Evolutionary conservation across 2,888 invertebrate genomes (phyloP).

Genomic region (Clostera curtula): DNA sequence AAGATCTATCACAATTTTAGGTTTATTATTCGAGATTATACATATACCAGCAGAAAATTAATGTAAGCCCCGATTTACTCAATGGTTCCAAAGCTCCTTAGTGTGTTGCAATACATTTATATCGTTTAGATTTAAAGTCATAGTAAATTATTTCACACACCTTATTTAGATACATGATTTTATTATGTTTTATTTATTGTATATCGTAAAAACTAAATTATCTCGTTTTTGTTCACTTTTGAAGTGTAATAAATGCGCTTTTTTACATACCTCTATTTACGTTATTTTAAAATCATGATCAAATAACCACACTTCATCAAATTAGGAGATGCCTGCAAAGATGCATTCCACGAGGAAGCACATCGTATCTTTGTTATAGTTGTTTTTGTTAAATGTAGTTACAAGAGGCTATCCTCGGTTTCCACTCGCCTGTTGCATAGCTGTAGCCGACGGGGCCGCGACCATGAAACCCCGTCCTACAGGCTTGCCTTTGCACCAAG

Average conservation of each 20-base stretch:
- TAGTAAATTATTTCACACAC: constrained; percentile 74
- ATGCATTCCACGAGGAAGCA: constrained; percentile 60
- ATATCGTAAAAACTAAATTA: constrained; percentile 62
- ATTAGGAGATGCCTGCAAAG: constrained; percentile 55
- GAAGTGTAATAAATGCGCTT: constrained; percentile 65
- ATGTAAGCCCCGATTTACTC: constrained; percentile 50
- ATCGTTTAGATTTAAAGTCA: constrained; percentile 67
- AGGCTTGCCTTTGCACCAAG: constrained; percentile 76
- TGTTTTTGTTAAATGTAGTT: constrained; percentile 58
- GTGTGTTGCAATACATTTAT: constrained; percentile 71
- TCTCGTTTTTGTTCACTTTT: constrained; percentile 64
- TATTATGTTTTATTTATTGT: constrained; percentile 68
- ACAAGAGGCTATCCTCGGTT: constrained; percentile 69
- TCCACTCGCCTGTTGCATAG: constrained; percentile 61
- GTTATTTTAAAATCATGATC: constrained; percentile 69
- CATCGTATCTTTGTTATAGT: constrained; percentile 61
- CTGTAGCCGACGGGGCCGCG: constrained; percentile 34
- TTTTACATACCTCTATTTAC: constrained; percentile 69
- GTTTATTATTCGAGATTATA: constrained; percentile 59
- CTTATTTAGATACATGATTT: constrained; percentile 67
- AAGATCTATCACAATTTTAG: constrained; percentile 68
- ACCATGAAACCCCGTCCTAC: constrained; percentile 49
- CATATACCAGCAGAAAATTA: constrained; percentile 54
- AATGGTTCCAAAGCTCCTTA: constrained; percentile 72
- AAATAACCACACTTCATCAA: constrained; percentile 59